A percentile compares a stretch with the other conserved stretches of the same genome.
phyloP scores from a whole-genome alignment of 2,888 invertebrate genomes.

The Acleris cristana region DNA sequence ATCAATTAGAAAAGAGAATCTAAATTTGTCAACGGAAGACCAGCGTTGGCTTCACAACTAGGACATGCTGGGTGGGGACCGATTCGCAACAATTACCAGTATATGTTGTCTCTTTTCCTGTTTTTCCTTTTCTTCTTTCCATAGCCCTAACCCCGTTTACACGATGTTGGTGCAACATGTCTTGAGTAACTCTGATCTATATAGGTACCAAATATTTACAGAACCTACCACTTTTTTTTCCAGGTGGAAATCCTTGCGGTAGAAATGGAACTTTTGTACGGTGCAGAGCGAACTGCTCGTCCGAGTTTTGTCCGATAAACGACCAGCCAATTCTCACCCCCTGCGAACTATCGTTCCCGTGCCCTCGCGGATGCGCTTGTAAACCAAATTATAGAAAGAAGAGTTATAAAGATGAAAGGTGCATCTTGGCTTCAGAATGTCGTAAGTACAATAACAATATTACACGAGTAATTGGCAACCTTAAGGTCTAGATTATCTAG shows the following conservation, averaged over 20 bases:
- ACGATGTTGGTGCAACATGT: too few relatives aligned
- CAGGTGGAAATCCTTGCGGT: constrained; percentile 54
- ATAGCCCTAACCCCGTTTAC: too few relatives aligned
- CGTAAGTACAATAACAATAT: constrained; percentile 37
- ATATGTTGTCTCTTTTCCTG: too few relatives aligned
- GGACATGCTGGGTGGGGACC: too few relatives aligned
- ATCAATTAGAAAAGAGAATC: too few relatives aligned
- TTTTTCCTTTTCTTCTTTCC: too few relatives aligned
- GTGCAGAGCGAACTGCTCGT: constrained; percentile 52
- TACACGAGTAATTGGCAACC: too few relatives aligned
- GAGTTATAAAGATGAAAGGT: constrained; percentile 46
- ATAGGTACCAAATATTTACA: too few relatives aligned
- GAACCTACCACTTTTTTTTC: constrained; percentile 11
- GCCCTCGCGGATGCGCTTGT: constrained; percentile 60
- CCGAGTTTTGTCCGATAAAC: constrained; percentile 49
- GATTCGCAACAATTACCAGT: too few relatives aligned
- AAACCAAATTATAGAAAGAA: constrained; percentile 46
- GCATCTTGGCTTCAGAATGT: constrained; percentile 55
- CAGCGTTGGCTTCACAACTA: too few relatives aligned
- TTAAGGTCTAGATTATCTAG: too few relatives aligned
- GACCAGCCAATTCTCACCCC: constrained; percentile 47
- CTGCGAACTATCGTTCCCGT: constrained; percentile 50
- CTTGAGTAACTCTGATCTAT: background rate
- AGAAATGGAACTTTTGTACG: constrained; percentile 52
- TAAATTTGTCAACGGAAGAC: too few relatives aligned